A percentile compares a stretch with the other conserved stretches of the same genome.
Evolutionary conservation across 2,888 invertebrate species (phyloP).

Genomic region (Allolobophora icterica): DNA sequence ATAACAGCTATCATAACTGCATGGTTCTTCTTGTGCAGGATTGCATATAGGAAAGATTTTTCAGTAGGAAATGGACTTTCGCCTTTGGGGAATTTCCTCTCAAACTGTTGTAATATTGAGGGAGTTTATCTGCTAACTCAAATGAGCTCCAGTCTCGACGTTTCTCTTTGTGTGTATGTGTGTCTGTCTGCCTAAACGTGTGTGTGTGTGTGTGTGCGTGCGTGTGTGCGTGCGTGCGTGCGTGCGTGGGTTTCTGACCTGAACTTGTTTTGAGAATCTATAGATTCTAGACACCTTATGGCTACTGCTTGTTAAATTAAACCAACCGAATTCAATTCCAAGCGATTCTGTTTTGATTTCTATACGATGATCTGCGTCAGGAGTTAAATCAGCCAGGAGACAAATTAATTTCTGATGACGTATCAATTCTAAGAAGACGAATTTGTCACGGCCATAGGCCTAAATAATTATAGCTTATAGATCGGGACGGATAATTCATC

Average conservation of each 20-base stretch:
- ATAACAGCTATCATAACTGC: too few relatives aligned
- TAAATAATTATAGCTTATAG: too few relatives aligned
- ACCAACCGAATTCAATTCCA: not conserved
- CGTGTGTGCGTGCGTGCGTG: not conserved
- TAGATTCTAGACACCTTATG: not conserved
- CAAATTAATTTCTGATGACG: not conserved
- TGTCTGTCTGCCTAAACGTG: not conserved
- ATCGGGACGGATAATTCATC: not conserved
- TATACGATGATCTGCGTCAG: not conserved
- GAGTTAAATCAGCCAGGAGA: not conserved
- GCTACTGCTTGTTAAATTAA: not conserved
- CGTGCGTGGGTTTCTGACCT: not conserved
- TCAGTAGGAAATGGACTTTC: too few relatives aligned
- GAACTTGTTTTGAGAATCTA: not conserved
- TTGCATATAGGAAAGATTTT: too few relatives aligned
- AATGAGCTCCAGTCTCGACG: not conserved
- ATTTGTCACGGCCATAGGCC: too few relatives aligned
- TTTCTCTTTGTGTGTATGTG: not conserved
- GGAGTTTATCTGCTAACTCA: too few relatives aligned
- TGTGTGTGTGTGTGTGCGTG: not conserved
- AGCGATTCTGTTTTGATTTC: not conserved
- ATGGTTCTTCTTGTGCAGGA: too few relatives aligned
- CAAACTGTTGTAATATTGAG: too few relatives aligned
- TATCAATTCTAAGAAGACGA: not conserved
- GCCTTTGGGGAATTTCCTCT: too few relatives aligned